Conservation (phyloP, 2,113 vertebrate genomes). For the Pseudorasbora parva region DNA sequence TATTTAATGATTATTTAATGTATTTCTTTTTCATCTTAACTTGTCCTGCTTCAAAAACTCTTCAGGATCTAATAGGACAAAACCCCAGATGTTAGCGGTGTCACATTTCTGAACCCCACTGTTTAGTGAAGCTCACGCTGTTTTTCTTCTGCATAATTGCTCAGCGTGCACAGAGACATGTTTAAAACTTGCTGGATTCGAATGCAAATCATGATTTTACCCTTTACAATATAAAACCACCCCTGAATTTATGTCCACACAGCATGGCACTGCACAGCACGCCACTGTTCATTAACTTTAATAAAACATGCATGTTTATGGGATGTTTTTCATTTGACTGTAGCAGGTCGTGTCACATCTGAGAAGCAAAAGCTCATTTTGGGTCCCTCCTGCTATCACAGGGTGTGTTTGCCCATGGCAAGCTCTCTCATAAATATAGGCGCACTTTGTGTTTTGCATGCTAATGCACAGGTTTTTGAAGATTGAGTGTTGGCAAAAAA, state of each 20-base stretch:
- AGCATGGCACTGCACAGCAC: not conserved
- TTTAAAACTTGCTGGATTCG: constrained; percentile 2
- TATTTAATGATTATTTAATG: too few species aligned
- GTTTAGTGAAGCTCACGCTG: constrained; percentile 12
- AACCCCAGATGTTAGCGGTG: not conserved
- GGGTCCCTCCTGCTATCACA: not conserved
- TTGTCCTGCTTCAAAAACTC: not conserved
- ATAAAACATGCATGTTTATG: constrained; percentile 28
- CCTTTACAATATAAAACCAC: not conserved
- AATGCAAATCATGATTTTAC: constrained; percentile 9
- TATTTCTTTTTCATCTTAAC: not conserved
- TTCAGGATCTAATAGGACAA: not conserved
- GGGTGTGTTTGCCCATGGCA: not conserved
- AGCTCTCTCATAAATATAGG: constrained; percentile 6
- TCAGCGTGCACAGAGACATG: not conserved
- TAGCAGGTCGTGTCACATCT: not conserved
- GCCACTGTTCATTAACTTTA: constrained; percentile 4
- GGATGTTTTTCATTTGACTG: not conserved
- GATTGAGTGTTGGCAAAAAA: not conserved
- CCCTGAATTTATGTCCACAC: not conserved
- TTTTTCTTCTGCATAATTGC: not conserved
- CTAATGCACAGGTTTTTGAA: not conserved
- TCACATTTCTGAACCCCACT: not conserved
- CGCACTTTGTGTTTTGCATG: not conserved
- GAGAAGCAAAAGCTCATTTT: constrained; percentile 16